A percentile compares a stretch with the other conserved stretches of the same genome.
phyloP scores from a whole-genome alignment of 2,888 invertebrate species.

The Sarcophaga carnaria region DNA sequence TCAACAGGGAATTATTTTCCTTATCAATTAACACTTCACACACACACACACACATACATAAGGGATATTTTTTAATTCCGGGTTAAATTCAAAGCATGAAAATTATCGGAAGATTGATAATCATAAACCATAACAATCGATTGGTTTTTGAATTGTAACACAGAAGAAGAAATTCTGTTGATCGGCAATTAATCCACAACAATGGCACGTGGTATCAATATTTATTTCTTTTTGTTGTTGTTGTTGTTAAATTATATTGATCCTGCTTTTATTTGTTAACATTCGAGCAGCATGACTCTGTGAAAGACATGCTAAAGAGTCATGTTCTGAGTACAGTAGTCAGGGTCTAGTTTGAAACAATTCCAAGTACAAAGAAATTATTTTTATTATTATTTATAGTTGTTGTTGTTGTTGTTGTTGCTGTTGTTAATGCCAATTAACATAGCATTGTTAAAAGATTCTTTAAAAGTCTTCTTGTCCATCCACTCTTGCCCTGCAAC shows the following conservation, averaged over 20 bases:
- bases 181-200: neutral
- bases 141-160: neutral
- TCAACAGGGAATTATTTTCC: neutral
- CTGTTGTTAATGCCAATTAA: too few species aligned
- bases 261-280: too few species aligned
- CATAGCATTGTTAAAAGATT: too few species aligned
- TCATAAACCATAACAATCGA: neutral
- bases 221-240: neutral
- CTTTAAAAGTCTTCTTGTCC: neutral
- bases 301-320: too few species aligned
- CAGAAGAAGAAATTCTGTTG: neutral
- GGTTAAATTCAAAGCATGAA: neutral
- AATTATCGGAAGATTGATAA: neutral
- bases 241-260: too few species aligned
- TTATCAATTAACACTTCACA: neutral
- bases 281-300: too few species aligned
- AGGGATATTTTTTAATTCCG: too few species aligned
- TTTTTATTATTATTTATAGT: too few species aligned
- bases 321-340: too few species aligned
- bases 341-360: too few species aligned
- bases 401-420: too few species aligned
- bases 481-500: neutral
- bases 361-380: too few species aligned
- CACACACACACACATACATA: neutral
- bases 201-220: neutral